Conservation (phyloP, 2,797 vertebrate genomes). For the Chrosomus eos region DNA sequence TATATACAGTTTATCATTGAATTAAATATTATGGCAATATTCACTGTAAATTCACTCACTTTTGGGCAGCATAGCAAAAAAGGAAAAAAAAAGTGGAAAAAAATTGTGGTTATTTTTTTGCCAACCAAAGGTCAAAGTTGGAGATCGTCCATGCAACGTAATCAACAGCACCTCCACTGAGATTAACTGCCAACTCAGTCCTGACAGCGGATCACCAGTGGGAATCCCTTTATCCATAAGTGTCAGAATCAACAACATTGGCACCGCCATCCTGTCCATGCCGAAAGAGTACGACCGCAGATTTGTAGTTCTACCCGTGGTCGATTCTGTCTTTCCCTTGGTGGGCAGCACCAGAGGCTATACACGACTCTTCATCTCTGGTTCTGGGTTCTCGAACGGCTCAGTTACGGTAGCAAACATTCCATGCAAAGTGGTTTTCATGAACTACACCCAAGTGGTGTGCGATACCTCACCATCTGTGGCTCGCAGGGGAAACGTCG, state of each 20-base stretch:
- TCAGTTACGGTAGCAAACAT: conserved; percentile 65
- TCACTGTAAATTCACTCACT: neutral
- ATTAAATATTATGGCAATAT: neutral
- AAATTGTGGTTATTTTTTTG: neutral
- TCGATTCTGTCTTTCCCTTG: conserved; percentile 73
- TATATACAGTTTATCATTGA: too few species aligned
- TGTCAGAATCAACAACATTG: conserved; percentile 79
- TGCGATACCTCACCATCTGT: conserved; percentile 79
- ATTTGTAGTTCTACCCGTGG: conserved; percentile 81
- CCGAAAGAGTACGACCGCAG: conserved; percentile 70
- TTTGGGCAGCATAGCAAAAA: neutral
- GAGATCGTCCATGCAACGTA: conserved; percentile 75
- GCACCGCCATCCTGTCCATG: conserved; percentile 72
- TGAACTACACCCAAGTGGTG: conserved; percentile 77
- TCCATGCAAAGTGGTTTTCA: conserved; percentile 71
- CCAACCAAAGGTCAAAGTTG: conserved; percentile 78
- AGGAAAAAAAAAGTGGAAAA: too few species aligned
- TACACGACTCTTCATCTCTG: conserved; percentile 76
- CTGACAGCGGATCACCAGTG: conserved; percentile 71
- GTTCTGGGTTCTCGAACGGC: conserved; percentile 79
- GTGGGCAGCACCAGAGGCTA: conserved; percentile 78
- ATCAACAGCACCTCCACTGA: conserved; percentile 73
- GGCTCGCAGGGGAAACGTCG: conserved; percentile 58
- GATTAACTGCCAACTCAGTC: conserved; percentile 76
- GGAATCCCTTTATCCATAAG: conserved; percentile 74